Conservation (phyloP, 2,113 vertebrate genomes). For the Mola mola region DNA sequence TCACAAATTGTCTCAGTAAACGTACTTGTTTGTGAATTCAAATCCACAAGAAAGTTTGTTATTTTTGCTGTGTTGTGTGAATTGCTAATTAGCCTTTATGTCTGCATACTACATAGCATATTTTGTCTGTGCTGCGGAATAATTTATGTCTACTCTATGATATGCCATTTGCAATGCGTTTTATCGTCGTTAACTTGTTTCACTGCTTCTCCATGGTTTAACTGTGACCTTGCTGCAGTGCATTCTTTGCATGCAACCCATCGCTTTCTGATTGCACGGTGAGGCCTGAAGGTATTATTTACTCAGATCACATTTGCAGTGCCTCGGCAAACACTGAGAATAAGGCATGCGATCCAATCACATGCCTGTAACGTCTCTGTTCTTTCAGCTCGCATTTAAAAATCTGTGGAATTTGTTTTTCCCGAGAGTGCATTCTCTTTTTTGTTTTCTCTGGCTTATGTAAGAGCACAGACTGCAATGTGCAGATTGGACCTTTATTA, state of each 20-base stretch:
- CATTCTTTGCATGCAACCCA: neutral
- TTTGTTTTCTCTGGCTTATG: conserved; percentile 57
- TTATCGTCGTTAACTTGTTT: neutral
- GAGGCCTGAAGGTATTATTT: conserved; percentile 5
- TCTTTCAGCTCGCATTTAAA: conserved; percentile 38
- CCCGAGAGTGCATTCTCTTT: conserved; percentile 35
- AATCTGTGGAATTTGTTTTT: conserved; percentile 34
- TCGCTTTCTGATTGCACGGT: neutral
- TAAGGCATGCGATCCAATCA: conserved; percentile 16
- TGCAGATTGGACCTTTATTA: conserved; percentile 57
- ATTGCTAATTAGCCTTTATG: neutral
- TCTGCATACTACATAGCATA: neutral
- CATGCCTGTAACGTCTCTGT: conserved; percentile 13
- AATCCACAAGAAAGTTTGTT: too few species aligned
- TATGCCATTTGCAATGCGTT: neutral
- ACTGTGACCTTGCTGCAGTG: neutral
- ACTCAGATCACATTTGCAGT: conserved; percentile 4
- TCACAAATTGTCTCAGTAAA: too few species aligned
- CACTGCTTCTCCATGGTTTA: neutral
- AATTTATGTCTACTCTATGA: neutral
- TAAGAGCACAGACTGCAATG: conserved; percentile 58
- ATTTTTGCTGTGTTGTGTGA: neutral
- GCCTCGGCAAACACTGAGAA: conserved; percentile 24
- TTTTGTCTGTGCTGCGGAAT: neutral
- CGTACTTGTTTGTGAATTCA: too few species aligned